A percentile compares a stretch with the other conserved stretches of the same genome.
phyloP scores from a whole-genome alignment of 2,797 vertebrate genomes.

The Avahi laniger region DNA sequence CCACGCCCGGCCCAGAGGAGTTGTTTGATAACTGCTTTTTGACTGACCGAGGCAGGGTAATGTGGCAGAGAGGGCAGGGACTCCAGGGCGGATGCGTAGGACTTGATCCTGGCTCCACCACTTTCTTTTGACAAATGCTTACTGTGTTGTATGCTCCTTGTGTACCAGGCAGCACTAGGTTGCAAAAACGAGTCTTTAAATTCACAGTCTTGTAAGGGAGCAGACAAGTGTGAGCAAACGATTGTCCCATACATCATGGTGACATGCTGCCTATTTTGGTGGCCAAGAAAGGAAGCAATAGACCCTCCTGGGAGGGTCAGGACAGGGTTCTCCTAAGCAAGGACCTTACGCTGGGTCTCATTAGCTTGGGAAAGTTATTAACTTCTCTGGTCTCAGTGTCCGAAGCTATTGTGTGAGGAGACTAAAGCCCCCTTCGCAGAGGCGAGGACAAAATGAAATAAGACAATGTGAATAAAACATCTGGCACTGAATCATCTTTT shows the following conservation, averaged over 20 bases:
- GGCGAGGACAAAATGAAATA: neutral
- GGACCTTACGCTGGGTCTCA: too few species aligned
- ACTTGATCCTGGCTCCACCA: neutral
- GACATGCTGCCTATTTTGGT: neutral
- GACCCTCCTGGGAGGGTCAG: neutral
- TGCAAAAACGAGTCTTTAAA: conserved; percentile 5
- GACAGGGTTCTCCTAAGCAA: neutral
- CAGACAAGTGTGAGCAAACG: neutral
- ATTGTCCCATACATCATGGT: neutral
- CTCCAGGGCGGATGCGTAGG: neutral
- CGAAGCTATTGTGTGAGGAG: neutral
- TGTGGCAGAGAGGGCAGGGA: neutral
- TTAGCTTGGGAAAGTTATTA: neutral
- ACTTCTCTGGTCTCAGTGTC: neutral
- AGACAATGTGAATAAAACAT: neutral
- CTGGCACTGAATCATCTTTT: neutral
- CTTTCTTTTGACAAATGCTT: neutral
- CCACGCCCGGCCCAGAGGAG: too few species aligned
- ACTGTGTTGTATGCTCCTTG: neutral
- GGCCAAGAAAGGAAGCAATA: neutral
- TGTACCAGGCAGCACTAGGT: neutral
- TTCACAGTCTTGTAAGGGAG: neutral
- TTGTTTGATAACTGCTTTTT: neutral
- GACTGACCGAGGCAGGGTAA: neutral
- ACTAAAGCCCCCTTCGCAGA: neutral